Evolutionary conservation across 2,797 vertebrate genomes (phyloP), one percentile per base, ranked within the genome.

Genomic region (Enteromius argenteus): DNA sequence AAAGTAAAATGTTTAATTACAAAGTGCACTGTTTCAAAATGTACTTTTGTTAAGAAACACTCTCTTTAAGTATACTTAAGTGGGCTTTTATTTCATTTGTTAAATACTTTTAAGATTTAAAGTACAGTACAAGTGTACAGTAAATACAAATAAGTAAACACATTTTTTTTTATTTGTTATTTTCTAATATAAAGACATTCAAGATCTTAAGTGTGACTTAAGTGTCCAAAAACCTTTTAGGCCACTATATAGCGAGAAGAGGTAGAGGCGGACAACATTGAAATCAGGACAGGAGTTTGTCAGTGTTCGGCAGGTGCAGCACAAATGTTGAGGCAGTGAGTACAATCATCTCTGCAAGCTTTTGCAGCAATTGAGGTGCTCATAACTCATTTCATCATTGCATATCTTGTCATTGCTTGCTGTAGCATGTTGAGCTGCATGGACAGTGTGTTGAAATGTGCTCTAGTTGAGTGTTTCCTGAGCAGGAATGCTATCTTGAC

Each of bases 271-370:
- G 53, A 80, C 39, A 23, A 71, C 21, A 64, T 51, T 37, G 7
- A 44, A 32, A 46, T 44, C 58, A 74, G 76, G 75, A 82, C 69
- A 86, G 53, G 71, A 19, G 83, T 32, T 53, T 42, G 37, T 86
- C 49, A 86, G 84, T 81, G 68, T 23, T 86, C 42, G 85, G 42
- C 82, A 82, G 51, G 75, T 66, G 60, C 62, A 87, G 82, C 44
- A 71, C 66, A 62, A 60, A 79, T 68, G 49, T 83, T 84, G 64
- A 82, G 75, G 76, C 81, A 46, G 80, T 85, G 73, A 87, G 83
- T 83, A 44, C 32, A 80, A 44, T 67, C 30, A 88, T 42, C 53
- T 80, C 53, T 67, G 17, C 60, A 72, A 81, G 84, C 42, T 71
- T 62, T 71, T 53, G 49, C 60, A 72, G 37, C 76, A 14, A 15